Base-by-base conservation (phyloP, 2,113 vertebrate genomes). In the Danionella cerebrum region DNA sequence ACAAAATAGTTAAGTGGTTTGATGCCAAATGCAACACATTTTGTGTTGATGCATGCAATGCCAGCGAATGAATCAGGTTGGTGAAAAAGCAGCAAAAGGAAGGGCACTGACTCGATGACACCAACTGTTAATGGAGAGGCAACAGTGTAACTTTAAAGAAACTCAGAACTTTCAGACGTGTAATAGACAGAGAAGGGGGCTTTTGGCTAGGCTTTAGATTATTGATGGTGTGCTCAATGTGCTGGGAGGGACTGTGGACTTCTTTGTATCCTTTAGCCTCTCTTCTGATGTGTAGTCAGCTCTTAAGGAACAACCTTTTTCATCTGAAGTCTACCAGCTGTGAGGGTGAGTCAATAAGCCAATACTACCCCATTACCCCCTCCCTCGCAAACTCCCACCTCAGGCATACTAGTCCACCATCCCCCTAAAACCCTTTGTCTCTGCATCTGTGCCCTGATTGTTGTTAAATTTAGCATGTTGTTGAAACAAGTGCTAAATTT, bases 271-370 rank as follows among this genome's bases (percentile, higher is more conserved):
- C 38, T 31, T 55, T 50, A 29, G 47, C 67, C 36, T 45, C 52
- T 78, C 74, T 24, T 73, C 42, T 74, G 65, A 83, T 78, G 66
- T 74, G 76, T 78, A 85, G 76, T 51, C 75, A 33, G 67, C 75
- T 82, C 72, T 80, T 84, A 69, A 62, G 27, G 70, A 87, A 78
- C 72, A 69, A 71, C 57, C 47, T 64, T 78, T 84, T 87, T 84
- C 58, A 78, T 82, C 73, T 71, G 24, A 73, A 50, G 42, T 76
- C 82, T 74, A 42, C 66, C 66, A 11, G 52, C 78, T 52, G 72
- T 76, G 70, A 75, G 39, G 71, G 73, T 65, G 33, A 47, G 79
- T 72, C 78, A 70, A 77, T 79, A 80, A 79, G 74, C 55, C 64
- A 68, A 38, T 13, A 68, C 36, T 22, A 45, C 65, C 53, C 22